A percentile compares a stretch with the other conserved stretches of the same genome.
phyloP scores from a whole-genome alignment of 1,140 invertebrate species.

The Ganaspis sp. region DNA sequence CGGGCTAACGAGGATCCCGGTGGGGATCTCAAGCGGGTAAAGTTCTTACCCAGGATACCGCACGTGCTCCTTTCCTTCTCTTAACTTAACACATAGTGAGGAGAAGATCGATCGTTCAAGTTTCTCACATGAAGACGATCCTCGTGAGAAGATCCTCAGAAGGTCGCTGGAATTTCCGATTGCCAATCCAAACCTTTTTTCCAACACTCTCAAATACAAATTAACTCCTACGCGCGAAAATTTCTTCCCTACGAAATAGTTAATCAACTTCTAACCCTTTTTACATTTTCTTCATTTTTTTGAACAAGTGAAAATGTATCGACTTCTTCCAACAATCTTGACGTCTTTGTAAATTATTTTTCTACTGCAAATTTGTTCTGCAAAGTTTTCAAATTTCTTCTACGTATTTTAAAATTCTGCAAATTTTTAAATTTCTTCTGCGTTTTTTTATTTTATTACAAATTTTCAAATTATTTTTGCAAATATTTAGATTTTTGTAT shows the following conservation, averaged over 20 bases:
- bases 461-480: too few species aligned
- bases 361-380: too few species aligned
- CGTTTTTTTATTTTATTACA: too few species aligned
- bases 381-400: too few species aligned
- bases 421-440: too few species aligned
- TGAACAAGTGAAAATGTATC: too few species aligned
- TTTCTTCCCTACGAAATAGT: background rate
- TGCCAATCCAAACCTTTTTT: conserved; percentile 41
- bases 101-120: conserved; percentile 36
- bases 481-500: too few species aligned
- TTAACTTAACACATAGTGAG: conserved; percentile 6
- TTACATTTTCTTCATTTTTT: too few species aligned
- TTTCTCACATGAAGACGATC: conserved; percentile 46
- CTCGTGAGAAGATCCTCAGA: conserved; percentile 52
- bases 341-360: too few species aligned
- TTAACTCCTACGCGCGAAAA: background rate
- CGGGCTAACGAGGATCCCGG: conserved; percentile 43
- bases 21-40: conserved; percentile 33
- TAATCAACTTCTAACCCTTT: too few species aligned
- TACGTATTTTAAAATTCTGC: too few species aligned
- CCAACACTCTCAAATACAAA: background rate
- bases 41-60: conserved; percentile 28
- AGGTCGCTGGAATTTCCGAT: conserved; percentile 45
- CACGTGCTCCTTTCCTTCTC: conserved; percentile 34
- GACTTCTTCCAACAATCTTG: too few species aligned